Evolutionary conservation across 2,113 vertebrate species (phyloP).

Genomic region (Sinocyclocheilus rhinocerous): DNA sequence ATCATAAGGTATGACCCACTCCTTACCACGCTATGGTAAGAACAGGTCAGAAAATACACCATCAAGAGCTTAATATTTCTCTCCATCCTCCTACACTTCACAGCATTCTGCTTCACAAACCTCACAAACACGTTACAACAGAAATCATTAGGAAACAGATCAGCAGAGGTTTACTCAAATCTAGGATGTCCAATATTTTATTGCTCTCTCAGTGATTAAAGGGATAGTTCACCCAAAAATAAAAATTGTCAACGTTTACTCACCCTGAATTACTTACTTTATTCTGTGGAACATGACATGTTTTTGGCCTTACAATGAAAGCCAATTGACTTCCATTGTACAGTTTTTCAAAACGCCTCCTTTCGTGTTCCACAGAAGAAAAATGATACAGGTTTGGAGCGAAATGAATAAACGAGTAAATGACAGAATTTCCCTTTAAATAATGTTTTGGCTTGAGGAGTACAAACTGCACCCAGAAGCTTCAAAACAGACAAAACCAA

Average conservation of each 20-base stretch:
- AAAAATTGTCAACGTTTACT: neutral
- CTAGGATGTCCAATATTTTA: neutral
- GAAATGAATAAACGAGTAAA: neutral
- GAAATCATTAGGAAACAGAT: neutral
- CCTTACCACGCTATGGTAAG: neutral
- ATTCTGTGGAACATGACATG: neutral
- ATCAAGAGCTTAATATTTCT: neutral
- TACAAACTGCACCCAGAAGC: neutral
- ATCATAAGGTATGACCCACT: neutral
- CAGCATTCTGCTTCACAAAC: neutral
- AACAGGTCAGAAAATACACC: neutral
- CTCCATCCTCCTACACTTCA: constrained; percentile 21
- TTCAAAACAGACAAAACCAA: constrained; percentile 8
- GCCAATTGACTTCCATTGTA: neutral
- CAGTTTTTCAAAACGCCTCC: neutral
- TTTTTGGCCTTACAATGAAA: neutral
- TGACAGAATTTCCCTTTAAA: neutral
- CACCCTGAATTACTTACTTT: neutral
- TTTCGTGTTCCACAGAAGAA: neutral
- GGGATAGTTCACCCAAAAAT: neutral
- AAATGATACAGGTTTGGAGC: neutral
- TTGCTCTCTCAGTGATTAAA: neutral
- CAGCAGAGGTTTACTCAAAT: neutral
- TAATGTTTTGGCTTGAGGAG: neutral
- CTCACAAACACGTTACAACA: neutral